Base-by-base conservation (phyloP, 2,888 invertebrate genomes). In the Mesorhabditis belari region DNA sequence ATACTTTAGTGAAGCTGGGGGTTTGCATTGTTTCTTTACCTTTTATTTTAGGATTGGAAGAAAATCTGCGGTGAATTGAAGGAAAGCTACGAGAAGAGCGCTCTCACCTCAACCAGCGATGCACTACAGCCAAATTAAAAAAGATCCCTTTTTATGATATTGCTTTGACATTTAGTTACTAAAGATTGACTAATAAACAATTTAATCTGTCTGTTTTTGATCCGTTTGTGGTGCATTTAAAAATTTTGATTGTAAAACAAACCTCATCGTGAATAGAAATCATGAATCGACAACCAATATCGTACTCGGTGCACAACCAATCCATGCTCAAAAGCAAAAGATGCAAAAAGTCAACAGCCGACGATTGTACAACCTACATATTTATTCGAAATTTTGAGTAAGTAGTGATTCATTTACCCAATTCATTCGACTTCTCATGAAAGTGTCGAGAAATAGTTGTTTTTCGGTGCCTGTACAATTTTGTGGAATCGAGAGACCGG, bases 291-390 rank as follows among this genome's bases (percentile, higher is more conserved):
- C 89, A 88, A 58, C 83, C 74, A 58, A 87, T 85, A 49, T 82
- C 67, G 70, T 83, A 85, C 62, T 83, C 81, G 0, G 87, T 56
- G 81, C 91, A 88, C 2, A 94, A 85, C 88, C 93, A 94, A 29
- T 88, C 85, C 93, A 96, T 93, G 76, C 88, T 88, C 5, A 90
- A 91, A 44, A 98, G 83, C 90, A 98, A 91, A 69, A 96, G 85
- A 82, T 98, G 98, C 51, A 98, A 85, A 84, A 92, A 98, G 84
- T 98, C 98, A 0, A 96, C 98, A 24, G 96, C 98, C 1, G 95
- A 95, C 82, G 94, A 95, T 85, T 98, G 98, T 27, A 98, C 96
- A 24, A 84, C 83, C 85, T 85, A 58, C 58, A 69, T 25, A 25
- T 21, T 12, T 51, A 55, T 57, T 6, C 23, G 17, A 24, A 24